Evolutionary conservation across 2,113 vertebrate genomes (phyloP).

Genomic region (Chunga burmeisteri): DNA sequence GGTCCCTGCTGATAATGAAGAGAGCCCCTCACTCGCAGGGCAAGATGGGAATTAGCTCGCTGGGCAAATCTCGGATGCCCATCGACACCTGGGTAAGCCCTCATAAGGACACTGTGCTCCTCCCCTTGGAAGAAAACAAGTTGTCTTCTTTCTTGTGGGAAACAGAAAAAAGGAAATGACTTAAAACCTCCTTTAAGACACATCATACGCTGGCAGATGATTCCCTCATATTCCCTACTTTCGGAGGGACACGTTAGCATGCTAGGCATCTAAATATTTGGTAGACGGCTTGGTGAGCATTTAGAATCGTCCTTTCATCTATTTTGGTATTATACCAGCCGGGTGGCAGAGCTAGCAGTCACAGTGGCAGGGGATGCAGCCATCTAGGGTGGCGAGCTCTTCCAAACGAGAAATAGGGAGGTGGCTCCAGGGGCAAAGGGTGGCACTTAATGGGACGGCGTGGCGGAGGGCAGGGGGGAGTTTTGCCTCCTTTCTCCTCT

Average conservation of each 20-base stretch:
- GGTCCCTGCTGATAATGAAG: not conserved
- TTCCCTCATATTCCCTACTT: not conserved
- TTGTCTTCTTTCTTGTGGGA: not conserved
- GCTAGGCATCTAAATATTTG: not conserved
- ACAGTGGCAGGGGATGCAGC: not conserved
- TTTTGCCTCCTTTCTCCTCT: not conserved
- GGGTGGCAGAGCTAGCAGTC: not conserved
- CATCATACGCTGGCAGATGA: not conserved
- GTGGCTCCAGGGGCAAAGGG: not conserved
- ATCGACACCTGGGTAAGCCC: not conserved
- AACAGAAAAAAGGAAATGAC: not conserved
- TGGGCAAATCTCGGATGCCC: not conserved
- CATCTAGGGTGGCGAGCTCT: not conserved
- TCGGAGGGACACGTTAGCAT: not conserved
- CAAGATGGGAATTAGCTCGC: not conserved
- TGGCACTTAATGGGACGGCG: not conserved
- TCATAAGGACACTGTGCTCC: not conserved
- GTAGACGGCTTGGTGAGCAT: not conserved
- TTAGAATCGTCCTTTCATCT: not conserved
- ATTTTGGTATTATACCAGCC: not conserved
- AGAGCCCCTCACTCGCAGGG: not conserved
- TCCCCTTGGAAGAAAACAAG: not conserved
- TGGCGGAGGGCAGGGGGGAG: not conserved
- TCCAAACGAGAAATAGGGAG: fast-evolving
- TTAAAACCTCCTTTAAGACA: not conserved